Evolutionary conservation across 1,140 invertebrate genomes (phyloP).

Genomic region (Pseudomyrmex gracilis): DNA sequence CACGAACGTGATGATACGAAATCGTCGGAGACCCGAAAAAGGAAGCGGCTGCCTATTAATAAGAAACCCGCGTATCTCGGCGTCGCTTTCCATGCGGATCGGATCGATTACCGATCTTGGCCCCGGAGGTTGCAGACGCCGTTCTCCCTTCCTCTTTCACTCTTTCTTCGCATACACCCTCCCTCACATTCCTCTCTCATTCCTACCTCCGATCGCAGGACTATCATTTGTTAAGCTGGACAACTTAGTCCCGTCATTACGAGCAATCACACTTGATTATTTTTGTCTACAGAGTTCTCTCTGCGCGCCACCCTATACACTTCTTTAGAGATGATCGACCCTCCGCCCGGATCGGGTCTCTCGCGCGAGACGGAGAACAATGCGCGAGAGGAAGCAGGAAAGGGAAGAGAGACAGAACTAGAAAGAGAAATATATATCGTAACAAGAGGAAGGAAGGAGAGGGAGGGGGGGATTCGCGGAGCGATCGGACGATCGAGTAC

Average conservation of each 20-base stretch:
- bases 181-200: slow-evolving; percentile 46
- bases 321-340: slow-evolving; percentile 66
- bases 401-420: neutral
- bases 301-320: slow-evolving; percentile 59
- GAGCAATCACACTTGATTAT: slow-evolving; percentile 85
- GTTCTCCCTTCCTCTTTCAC: slow-evolving; percentile 20
- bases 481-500: slow-evolving; percentile 58
- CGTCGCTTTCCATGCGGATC: slow-evolving; percentile 79
- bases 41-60: slow-evolving; percentile 80
- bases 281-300: slow-evolving; percentile 82
- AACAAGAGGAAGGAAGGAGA: slow-evolving; percentile 25
- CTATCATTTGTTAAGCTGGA: slow-evolving; percentile 85
- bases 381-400: slow-evolving; percentile 8
- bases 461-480: neutral
- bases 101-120: slow-evolving; percentile 80
- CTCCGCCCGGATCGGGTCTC: neutral
- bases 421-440: slow-evolving; percentile 25
- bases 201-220: slow-evolving; percentile 59
- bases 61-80: slow-evolving; percentile 78
- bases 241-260: slow-evolving; percentile 84
- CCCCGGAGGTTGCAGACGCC: slow-evolving; percentile 58
- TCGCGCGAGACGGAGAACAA: slow-evolving; percentile 29
- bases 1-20: slow-evolving; percentile 46
- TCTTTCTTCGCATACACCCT: slow-evolving; percentile 65
- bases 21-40: slow-evolving; percentile 39